phyloP scores from a whole-genome alignment of 2,888 invertebrate species.

The Macrosoma leucophasiata region DNA sequence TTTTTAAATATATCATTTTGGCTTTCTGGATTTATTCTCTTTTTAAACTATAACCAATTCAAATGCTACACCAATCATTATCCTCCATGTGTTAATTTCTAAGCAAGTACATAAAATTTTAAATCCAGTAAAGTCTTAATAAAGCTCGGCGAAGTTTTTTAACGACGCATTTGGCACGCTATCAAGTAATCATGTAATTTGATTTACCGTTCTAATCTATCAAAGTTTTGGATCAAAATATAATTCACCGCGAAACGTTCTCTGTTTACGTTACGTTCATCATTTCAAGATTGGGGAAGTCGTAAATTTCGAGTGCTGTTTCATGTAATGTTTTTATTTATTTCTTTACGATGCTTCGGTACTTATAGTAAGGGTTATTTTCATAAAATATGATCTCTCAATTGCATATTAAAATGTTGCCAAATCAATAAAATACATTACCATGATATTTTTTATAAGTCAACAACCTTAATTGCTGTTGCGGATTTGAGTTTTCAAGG shows the following conservation, averaged over 20 bases:
- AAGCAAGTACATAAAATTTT: too few species aligned
- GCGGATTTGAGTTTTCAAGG: too few species aligned
- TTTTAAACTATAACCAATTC: too few species aligned
- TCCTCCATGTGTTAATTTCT: too few species aligned
- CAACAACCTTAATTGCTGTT: too few species aligned
- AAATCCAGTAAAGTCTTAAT: too few species aligned
- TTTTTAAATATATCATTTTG: too few species aligned
- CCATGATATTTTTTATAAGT: background rate
- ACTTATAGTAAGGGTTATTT: constrained; percentile 16
- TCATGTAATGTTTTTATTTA: constrained; percentile 20
- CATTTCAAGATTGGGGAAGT: constrained; percentile 13
- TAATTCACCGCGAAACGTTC: constrained; percentile 11
- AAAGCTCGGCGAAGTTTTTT: too few species aligned
- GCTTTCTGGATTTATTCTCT: too few species aligned
- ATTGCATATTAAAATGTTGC: constrained; percentile 10
- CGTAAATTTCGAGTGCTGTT: constrained; percentile 24
- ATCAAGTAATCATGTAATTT: constrained; percentile 12
- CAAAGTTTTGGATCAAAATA: constrained; percentile 15
- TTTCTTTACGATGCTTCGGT: constrained; percentile 18
- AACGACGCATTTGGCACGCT: constrained; percentile 19
- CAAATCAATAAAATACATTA: too few species aligned
- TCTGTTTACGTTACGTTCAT: constrained; percentile 9
- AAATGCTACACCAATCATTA: too few species aligned
- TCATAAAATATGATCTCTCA: constrained; percentile 11
- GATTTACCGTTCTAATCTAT: constrained; percentile 15